Conservation (phyloP, 1,140 invertebrate genomes). For the Aplysia californica region DNA sequence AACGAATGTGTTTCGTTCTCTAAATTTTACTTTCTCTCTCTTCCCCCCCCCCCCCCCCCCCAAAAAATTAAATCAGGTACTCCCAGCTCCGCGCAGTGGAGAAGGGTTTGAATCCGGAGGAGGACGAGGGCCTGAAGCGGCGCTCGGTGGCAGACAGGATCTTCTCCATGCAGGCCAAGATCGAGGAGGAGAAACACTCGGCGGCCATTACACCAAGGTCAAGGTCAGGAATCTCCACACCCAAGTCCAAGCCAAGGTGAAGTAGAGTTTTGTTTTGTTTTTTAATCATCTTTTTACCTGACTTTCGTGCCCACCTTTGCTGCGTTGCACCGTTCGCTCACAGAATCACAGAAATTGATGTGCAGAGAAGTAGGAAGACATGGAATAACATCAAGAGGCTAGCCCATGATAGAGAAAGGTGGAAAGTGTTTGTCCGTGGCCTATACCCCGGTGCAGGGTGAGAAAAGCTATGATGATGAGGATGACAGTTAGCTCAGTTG, state of each 20-base stretch:
- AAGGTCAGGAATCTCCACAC: slow-evolving; percentile 45
- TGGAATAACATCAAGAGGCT: too few relatives aligned
- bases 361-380: too few relatives aligned
- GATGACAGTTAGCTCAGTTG: too few relatives aligned
- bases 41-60: background rate
- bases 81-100: slow-evolving; percentile 8
- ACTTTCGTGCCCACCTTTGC: too few relatives aligned
- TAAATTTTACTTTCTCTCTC: background rate
- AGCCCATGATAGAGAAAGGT: too few relatives aligned
- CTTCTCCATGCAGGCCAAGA: slow-evolving; percentile 46
- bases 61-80: too few relatives aligned
- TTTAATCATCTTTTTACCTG: too few relatives aligned
- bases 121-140: slow-evolving; percentile 29
- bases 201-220: slow-evolving; percentile 37
- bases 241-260: slow-evolving; percentile 34
- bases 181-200: slow-evolving; percentile 40
- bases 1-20: background rate
- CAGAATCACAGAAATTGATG: too few relatives aligned
- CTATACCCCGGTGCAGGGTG: too few relatives aligned
- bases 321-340: too few relatives aligned
- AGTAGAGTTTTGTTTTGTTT: background rate
- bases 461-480: too few relatives aligned
- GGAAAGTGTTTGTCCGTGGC: too few relatives aligned
- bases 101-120: slow-evolving; percentile 25
- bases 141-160: slow-evolving; percentile 47